Conservation (phyloP, 2,113 vertebrate species). For the Coryphaenoides rupestris region DNA sequence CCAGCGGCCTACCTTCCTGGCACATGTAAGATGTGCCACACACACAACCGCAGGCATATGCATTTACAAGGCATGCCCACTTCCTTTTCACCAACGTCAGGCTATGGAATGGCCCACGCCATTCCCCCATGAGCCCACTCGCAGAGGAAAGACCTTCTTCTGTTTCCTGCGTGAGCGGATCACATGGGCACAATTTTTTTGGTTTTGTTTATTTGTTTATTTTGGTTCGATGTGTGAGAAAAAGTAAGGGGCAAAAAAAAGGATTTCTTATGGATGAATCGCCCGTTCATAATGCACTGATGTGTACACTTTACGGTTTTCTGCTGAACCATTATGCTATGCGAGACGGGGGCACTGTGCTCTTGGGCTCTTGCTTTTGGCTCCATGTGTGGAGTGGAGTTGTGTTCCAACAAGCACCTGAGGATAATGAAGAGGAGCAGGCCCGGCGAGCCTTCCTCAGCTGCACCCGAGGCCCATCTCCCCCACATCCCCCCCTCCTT, state of each 20-base stretch:
- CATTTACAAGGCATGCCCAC: constrained; percentile 45
- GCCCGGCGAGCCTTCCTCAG: too few relatives aligned
- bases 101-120: constrained; percentile 10
- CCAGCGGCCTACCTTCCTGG: constrained; percentile 28
- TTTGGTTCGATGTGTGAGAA: constrained; percentile 11
- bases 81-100: constrained; percentile 29
- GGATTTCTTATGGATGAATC: constrained; percentile 12
- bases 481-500: too few relatives aligned
- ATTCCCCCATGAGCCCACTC: too few relatives aligned
- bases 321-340: constrained; percentile 30
- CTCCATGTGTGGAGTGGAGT: constrained; percentile 16
- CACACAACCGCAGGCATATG: constrained; percentile 31
- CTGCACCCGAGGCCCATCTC: too few relatives aligned
- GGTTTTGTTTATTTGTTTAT: neutral
- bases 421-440: too few relatives aligned
- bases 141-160: too few relatives aligned
- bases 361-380: constrained; percentile 21
- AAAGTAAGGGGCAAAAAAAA: constrained; percentile 19
- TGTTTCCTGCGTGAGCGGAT: too few relatives aligned
- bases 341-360: constrained; percentile 21
- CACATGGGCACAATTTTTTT: too few relatives aligned
- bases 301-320: constrained; percentile 22
- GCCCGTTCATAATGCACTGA: constrained; percentile 8
- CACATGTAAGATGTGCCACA: constrained; percentile 32
- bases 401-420: too few relatives aligned